A percentile compares a stretch with the other conserved stretches of the same genome.
phyloP scores from a whole-genome alignment of 2,888 invertebrate genomes.

The Agrotis ipsilon region DNA sequence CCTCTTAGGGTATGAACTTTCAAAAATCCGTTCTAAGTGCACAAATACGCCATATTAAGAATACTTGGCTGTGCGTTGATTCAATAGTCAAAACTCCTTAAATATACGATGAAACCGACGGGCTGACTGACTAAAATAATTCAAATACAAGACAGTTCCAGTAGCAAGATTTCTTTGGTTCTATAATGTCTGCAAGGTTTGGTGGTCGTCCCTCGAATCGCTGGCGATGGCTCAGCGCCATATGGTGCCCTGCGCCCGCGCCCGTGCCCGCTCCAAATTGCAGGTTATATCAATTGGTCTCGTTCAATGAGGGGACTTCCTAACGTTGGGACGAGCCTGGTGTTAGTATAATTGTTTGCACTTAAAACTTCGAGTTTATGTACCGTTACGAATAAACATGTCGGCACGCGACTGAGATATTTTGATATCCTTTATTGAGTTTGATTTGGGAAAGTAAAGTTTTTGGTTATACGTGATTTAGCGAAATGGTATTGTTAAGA shows the following conservation, averaged over 20 bases:
- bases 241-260: slow-evolving; percentile 85
- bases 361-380: slow-evolving; percentile 60
- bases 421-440: background rate
- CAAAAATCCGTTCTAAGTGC: no score
- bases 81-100: no score
- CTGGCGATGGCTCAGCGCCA: slow-evolving; percentile 79
- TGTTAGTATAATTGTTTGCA: slow-evolving; percentile 66
- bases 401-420: slow-evolving; percentile 31
- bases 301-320: slow-evolving; percentile 76
- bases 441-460: background rate
- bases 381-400: slow-evolving; percentile 63
- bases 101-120: no score
- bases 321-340: slow-evolving; percentile 70
- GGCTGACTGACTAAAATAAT: no score
- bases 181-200: slow-evolving; percentile 70
- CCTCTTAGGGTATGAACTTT: no score
- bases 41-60: no score
- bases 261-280: slow-evolving; percentile 83
- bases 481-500: no score
- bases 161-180: slow-evolving; percentile 58
- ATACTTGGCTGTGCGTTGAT: no score
- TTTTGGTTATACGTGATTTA: background rate
- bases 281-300: slow-evolving; percentile 87
- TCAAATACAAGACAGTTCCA: slow-evolving; percentile 58
- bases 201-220: slow-evolving; percentile 74